phyloP scores from a whole-genome alignment of 2,888 invertebrate genomes.

The Cyclophora albipunctata region DNA sequence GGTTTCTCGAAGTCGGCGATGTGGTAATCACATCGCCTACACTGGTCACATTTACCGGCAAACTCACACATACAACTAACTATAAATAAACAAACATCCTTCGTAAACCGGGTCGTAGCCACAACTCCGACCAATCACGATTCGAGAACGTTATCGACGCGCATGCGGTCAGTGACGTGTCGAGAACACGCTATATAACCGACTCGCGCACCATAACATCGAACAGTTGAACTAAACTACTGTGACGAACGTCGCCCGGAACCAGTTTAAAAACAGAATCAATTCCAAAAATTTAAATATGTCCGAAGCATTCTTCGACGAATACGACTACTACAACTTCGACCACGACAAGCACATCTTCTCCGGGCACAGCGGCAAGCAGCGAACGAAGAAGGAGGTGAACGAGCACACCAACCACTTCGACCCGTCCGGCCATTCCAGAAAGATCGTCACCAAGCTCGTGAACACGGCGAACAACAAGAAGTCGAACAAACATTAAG shows the following conservation, averaged over 20 bases:
- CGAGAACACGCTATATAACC: conserved; percentile 49
- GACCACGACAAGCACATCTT: conserved; percentile 93
- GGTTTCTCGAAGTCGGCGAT: no score
- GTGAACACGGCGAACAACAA: conserved; percentile 89
- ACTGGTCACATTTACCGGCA: conserved; percentile 41
- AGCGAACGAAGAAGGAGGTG: conserved; percentile 91
- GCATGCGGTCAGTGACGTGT: conserved; percentile 72
- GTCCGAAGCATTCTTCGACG: conserved; percentile 90
- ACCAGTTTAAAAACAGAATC: conserved; percentile 23
- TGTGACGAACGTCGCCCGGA: conserved; percentile 39
- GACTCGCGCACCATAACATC: conserved; percentile 23
- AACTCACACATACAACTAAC: conserved; percentile 41
- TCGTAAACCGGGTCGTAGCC: conserved; percentile 43
- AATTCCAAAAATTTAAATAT: conserved; percentile 67
- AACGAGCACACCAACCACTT: conserved; percentile 91
- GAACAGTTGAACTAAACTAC: conserved; percentile 45
- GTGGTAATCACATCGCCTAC: no score
- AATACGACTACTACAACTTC: conserved; percentile 96
- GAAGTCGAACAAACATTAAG: conserved; percentile 68
- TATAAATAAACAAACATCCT: conserved; percentile 58
- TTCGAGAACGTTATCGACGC: conserved; percentile 63
- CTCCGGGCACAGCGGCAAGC: conserved; percentile 92
- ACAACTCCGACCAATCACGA: conserved; percentile 53
- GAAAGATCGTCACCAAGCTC: conserved; percentile 91
- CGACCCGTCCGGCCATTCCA: conserved; percentile 94